Evolutionary conservation across 2,888 invertebrate genomes (phyloP).

Genomic region (Iphiclides podalirius): DNA sequence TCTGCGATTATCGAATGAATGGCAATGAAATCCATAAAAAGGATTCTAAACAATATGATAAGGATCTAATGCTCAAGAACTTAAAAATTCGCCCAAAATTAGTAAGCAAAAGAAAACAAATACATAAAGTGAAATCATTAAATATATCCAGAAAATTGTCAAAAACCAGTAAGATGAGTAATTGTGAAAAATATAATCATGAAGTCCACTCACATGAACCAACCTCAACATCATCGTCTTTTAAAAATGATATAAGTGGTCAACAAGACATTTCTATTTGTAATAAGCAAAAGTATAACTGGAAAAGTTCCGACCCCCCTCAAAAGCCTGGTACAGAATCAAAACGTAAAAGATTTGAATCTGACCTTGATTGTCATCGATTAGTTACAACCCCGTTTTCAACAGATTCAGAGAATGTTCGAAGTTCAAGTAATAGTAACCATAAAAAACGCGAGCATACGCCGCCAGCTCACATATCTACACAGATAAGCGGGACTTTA

Average conservation of each 20-base stretch:
- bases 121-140: slow-evolving; percentile 67
- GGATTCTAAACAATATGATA: neutral
- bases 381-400: slow-evolving; percentile 33
- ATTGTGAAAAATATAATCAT: neutral
- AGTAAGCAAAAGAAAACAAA: slow-evolving; percentile 42
- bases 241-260: slow-evolving; percentile 29
- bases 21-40: slow-evolving; percentile 23
- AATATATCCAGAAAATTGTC: slow-evolving; percentile 60
- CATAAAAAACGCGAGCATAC: slow-evolving; percentile 25
- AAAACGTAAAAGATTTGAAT: neutral
- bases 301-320: neutral
- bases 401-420: slow-evolving; percentile 40
- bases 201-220: neutral
- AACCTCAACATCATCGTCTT: slow-evolving; percentile 37
- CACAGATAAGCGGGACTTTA: slow-evolving; percentile 51
- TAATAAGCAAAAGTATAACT: neutral
- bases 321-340: neutral
- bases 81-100: slow-evolving; percentile 28
- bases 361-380: slow-evolving; percentile 22
- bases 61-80: slow-evolving; percentile 25
- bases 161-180: neutral
- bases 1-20: slow-evolving; percentile 33
- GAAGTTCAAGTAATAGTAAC: slow-evolving; percentile 1
- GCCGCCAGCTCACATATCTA: slow-evolving; percentile 48
- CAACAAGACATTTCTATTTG: neutral